These are phyloP conservation scores for Camelus dromedarius DNA, from an alignment of 2,113 vertebrate species.

Conservation along the genomic window DNA sequence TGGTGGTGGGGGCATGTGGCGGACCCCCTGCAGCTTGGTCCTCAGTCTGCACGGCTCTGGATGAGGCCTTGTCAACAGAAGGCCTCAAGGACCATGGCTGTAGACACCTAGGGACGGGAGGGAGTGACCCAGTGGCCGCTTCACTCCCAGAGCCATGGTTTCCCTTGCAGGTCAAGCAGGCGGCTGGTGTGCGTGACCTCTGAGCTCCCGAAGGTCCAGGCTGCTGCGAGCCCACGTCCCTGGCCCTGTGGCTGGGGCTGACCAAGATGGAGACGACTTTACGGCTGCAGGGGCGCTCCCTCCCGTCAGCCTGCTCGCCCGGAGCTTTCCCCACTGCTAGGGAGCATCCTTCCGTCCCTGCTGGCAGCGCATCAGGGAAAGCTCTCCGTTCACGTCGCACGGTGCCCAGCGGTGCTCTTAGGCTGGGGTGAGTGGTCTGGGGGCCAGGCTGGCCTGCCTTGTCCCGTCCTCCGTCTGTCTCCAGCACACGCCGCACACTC, in stretches of 20 bases:
- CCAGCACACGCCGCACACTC: accelerated
- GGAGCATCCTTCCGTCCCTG: background rate
- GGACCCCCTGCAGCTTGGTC: background rate
- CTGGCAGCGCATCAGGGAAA: background rate
- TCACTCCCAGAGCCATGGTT: accelerated
- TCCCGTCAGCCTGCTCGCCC: background rate
- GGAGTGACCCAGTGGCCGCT: accelerated
- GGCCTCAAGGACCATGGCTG: background rate
- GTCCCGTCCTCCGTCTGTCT: accelerated
- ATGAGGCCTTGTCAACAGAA: background rate
- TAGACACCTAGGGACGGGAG: accelerated
- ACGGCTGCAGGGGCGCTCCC: accelerated
- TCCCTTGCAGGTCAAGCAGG: accelerated
- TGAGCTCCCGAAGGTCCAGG: accelerated
- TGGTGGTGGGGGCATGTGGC: accelerated
- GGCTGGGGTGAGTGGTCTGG: accelerated
- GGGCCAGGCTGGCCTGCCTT: no score
- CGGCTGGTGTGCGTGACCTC: accelerated
- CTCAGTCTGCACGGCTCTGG: accelerated
- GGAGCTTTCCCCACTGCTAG: background rate
- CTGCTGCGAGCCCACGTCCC: accelerated
- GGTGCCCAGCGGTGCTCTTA: background rate
- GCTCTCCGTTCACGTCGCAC: background rate
- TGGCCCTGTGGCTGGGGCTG: background rate
- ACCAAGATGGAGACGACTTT: background rate